Base-by-base conservation (phyloP, 1,140 invertebrate species). In the Pseudomyrmex pallidus region DNA sequence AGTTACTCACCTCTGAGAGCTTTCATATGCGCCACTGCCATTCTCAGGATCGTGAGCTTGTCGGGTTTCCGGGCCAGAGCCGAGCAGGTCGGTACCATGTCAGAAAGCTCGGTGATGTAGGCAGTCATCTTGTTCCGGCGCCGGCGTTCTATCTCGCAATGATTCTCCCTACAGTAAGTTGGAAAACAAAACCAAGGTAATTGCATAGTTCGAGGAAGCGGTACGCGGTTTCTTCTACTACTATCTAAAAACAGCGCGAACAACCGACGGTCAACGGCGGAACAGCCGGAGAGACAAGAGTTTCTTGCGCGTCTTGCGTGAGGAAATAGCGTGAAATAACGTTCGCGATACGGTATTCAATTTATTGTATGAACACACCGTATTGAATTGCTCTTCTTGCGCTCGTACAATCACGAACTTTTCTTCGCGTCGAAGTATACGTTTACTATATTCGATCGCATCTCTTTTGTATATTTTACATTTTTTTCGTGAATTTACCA, bases 11-110 rank as follows among this genome's bases (percentile, higher is more conserved):
- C 98, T 96, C 98, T 95, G 54, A 99, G 95, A 44, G 97, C 97
- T 95, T 99, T 99, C 99, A 99, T 99, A 94, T 99, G 99, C 1
- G 98, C 98, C 25, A 99, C 99, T 13, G 99, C 99, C 99, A 99
- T 99, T 89, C 99, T 96, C 56, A 99, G 96, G 92, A 99, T 99
- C 83, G 99, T 99, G 56, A 99, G 96, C 94, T 99, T 99, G 95
- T 99, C 99, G 10, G 99, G 99, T 94, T 99, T 99, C 73, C 99
- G 96, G 2, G 99, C 99, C 52, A 99, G 95, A 1, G 98, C 98
- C 90, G 97, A 98, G 95, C 99, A 99, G 86, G 99, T 99, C 89
- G 99, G 99, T 87, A 99, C 99, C 99, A 99, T 99, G 95, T 99
- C 99, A 82, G 98, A 99, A 84, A 99, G 96, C 95, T 99, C 99